Base-by-base conservation (phyloP, 2,113 vertebrate genomes). In the Campylomormyrus tamandua region DNA sequence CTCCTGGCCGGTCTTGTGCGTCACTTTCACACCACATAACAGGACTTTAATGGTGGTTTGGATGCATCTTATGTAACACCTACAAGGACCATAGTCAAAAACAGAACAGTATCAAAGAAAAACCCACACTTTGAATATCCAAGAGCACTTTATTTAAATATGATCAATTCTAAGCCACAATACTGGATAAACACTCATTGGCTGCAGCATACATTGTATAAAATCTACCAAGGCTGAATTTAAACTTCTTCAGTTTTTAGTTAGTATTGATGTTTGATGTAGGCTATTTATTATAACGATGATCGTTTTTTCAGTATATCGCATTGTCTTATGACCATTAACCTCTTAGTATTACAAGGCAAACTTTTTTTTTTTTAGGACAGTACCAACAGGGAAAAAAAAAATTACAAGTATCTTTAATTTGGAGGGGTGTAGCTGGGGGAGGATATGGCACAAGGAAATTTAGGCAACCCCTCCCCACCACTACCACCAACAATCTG, bases 91-190 rank as follows among this genome's bases (percentile, higher is more conserved):
- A 13, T 31, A 70, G 3, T 11, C 2, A 21, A 48, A n/a, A 84
- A 45, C 42, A 24, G 24, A 84, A 2, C 7, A 84, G 45, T 3
- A 48, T 24, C 39, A 24, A 48, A 46, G 3, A n/a, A 84, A 84
- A 48, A 46, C 21, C 15, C 83, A 83, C 90, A 56, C 88, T 84
- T 31, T 89, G 24, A 91, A 90, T 96, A 97, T 97, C 96, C 97
- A 96, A 96, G 92, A 97, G 97, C 97, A 97, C 95, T 97, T 98
- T 97, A 98, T 98, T 96, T 96, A 94, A 98, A 97, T 96, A 96
- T 95, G 96, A 97, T 96, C 95, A 96, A 97, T 96, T 97, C 96
- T 97, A 97, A 98, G 97, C 96, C 97, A 97, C 96, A 95, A 96
- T 95, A 95, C 95, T 96, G 97, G 97, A 95, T 94, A 95, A 94